Conservation (phyloP, 2,797 vertebrate genomes). For the Anolis apletophallus region DNA sequence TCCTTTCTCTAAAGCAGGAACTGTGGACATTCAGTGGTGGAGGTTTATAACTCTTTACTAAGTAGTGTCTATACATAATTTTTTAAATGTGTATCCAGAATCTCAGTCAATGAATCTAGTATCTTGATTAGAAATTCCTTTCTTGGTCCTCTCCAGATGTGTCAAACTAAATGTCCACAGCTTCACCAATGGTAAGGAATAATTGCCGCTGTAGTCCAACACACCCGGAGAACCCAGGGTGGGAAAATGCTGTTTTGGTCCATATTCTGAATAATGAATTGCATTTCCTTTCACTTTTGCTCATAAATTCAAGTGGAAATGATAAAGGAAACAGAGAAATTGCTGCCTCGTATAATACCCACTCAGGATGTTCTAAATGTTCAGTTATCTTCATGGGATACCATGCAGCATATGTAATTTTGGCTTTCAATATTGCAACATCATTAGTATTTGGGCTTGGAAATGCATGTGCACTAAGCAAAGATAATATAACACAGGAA, state of each 20-base stretch:
- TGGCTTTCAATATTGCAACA: too few species aligned
- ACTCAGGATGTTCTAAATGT: background rate
- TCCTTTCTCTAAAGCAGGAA: background rate
- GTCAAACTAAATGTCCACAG: too few species aligned
- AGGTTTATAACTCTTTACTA: background rate
- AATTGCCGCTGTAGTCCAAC: too few species aligned
- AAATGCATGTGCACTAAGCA: too few species aligned
- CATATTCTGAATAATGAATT: background rate
- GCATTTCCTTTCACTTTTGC: background rate
- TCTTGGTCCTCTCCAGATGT: too few species aligned
- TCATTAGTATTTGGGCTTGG: too few species aligned
- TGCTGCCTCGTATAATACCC: background rate
- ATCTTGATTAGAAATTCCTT: background rate
- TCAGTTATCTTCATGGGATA: too few species aligned
- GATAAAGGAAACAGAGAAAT: background rate
- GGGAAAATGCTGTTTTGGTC: background rate
- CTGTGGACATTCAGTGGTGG: background rate
- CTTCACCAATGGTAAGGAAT: too few species aligned
- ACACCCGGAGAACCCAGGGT: too few species aligned
- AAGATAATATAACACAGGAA: too few species aligned
- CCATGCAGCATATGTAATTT: too few species aligned
- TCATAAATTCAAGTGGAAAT: background rate
- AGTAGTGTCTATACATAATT: background rate
- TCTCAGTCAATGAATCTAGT: background rate
- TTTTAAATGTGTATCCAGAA: background rate